Evolutionary conservation across 2,113 vertebrate genomes (phyloP).

Genomic region (Rhagologus leucostigma): DNA sequence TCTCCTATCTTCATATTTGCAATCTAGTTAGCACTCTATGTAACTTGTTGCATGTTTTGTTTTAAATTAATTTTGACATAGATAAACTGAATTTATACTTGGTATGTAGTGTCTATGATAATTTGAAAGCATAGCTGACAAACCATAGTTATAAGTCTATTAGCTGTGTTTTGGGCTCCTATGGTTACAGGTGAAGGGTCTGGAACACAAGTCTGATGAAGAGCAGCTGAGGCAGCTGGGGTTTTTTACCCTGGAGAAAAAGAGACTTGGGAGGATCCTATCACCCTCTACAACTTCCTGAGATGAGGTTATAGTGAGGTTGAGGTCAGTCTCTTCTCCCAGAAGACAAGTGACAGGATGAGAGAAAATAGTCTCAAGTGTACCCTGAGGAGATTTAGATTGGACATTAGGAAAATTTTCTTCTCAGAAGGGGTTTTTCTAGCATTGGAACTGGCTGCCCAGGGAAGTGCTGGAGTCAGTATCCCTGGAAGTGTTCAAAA

Average conservation of each 20-base stretch:
- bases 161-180: neutral
- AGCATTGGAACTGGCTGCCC: neutral
- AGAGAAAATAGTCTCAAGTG: neutral
- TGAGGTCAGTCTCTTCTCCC: neutral
- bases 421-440: neutral
- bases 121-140: neutral
- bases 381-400: neutral
- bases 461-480: neutral
- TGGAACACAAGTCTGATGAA: neutral
- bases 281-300: neutral
- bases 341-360: neutral
- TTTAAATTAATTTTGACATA: neutral
- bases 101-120: neutral
- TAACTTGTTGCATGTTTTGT: neutral
- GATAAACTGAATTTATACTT: neutral
- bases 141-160: neutral
- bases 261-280: neutral
- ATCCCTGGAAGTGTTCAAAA: neutral
- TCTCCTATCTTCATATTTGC: neutral
- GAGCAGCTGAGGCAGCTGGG: neutral
- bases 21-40: neutral
- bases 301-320: neutral
- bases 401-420: neutral
- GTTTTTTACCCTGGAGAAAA: neutral
- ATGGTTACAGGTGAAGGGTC: neutral